Evolutionary conservation across 1,140 invertebrate genomes (phyloP).

Genomic region (Nixonia krombeini): DNA sequence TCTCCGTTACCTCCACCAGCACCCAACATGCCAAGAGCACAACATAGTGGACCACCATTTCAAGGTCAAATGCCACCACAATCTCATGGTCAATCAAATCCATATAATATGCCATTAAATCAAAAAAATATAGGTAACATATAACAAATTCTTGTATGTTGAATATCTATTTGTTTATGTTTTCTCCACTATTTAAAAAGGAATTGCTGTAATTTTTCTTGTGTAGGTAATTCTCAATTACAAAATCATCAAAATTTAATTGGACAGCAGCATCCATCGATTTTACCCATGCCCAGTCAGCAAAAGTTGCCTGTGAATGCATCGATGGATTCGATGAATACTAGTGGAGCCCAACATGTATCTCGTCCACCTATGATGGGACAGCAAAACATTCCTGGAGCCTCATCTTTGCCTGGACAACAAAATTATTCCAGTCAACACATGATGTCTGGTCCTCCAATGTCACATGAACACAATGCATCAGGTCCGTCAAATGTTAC

Average conservation of each 20-base stretch:
- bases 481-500: conserved; percentile 6
- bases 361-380: neutral
- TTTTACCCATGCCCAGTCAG: neutral
- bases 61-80: conserved; percentile 31
- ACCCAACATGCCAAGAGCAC: conserved; percentile 31
- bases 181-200: too few relatives aligned
- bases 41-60: conserved; percentile 34
- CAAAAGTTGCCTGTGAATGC: neutral
- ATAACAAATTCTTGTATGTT: too few relatives aligned
- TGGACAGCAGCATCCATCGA: conserved; percentile 6
- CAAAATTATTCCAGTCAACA: conserved; percentile 18
- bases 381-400: conserved; percentile 31
- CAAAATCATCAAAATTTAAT: conserved; percentile 42
- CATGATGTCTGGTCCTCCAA: conserved; percentile 12
- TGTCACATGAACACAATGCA: conserved; percentile 17
- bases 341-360: neutral
- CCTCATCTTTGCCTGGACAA: conserved; percentile 25
- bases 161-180: too few relatives aligned
- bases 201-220: too few relatives aligned
- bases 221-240: conserved; percentile 37
- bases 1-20: conserved; percentile 7
- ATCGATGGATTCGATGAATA: too few relatives aligned
- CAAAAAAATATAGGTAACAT: conserved; percentile 28
- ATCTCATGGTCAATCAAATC: conserved; percentile 26
- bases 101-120: conserved; percentile 10